Base-by-base conservation (phyloP, 2,797 vertebrate species). In the Ctenopoma multispine region DNA sequence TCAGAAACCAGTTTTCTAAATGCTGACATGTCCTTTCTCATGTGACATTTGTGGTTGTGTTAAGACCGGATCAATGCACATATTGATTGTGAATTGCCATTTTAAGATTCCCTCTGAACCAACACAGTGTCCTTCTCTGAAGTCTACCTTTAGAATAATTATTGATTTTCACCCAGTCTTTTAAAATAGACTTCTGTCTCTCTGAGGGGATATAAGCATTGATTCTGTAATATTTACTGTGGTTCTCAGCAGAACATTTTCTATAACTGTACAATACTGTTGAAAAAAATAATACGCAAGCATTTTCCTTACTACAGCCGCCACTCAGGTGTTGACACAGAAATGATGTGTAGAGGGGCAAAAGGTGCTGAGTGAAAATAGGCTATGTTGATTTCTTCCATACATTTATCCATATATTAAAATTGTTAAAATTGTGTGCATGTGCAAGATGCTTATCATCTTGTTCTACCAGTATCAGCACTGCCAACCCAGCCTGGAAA, bases 161-260 rank as follows among this genome's bases (percentile, higher is more conserved):
- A 71, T 73, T 54, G 67, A 77, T 70, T 55, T 79, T 77, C 2
- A 1, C 50, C 4, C 17, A 46, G 58, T 75, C 53, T 72, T 65
- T 82, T 48, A 61, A 74, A 79, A 81, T 11, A 53, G 65, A 50
- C 36, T 34, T 23, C 17, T 14, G 55, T 36, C 13, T 31, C 43
- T 64, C 60, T 62, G 43, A 54, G 31, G 20, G 48, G 53, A 73
- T 41, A 10, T 61, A 31, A 40, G 46, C 18, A 78, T 79, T n/a
- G 75, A 85, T 63, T 29, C 18, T 7, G 4, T 73, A 47, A 55
- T 66, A 72, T 65, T 78, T 74, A 60, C 38, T 15, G 24, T 38
- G 34, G 23, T 47, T 38, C 24, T 61, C 23, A 55, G n/a, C 41
- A 38, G 34, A 40, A 60, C 18, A 7, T 10, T 56, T 44, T 24